Percentiles rank a stretch among this genome's conserved stretches.
phyloP scores from a whole-genome alignment of 2,113 vertebrate species.

The Grantiella picta region DNA sequence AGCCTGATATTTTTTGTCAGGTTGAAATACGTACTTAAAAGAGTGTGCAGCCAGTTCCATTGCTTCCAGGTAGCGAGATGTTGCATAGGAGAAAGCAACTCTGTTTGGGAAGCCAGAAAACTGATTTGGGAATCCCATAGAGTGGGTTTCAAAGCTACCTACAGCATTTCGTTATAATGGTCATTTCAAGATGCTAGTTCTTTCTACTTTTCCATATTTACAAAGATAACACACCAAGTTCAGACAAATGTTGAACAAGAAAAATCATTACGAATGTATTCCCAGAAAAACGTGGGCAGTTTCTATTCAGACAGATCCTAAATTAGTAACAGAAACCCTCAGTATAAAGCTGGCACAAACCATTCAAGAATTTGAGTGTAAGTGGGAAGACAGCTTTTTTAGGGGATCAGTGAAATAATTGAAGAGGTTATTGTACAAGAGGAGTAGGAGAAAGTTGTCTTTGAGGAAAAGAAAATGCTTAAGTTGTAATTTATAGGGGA shows the following conservation, averaged over 20 bases:
- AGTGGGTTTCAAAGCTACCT: neutral
- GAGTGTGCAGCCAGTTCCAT: neutral
- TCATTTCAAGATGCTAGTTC: neutral
- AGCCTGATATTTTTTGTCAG: neutral
- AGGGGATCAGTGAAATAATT: neutral
- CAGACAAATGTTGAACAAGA: neutral
- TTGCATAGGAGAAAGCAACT: neutral
- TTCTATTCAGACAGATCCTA: neutral
- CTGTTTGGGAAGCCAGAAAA: neutral
- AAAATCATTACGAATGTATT: neutral
- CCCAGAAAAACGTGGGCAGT: neutral
- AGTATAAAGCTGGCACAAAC: neutral
- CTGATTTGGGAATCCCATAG: neutral
- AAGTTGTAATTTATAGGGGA: neutral
- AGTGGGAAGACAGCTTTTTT: neutral
- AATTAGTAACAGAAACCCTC: neutral
- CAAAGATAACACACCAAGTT: neutral
- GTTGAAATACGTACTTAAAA: neutral
- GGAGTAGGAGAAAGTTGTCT: neutral
- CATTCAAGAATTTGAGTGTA: neutral
- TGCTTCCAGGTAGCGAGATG: neutral
- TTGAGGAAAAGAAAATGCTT: neutral
- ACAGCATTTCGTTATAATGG: rapidly evolving
- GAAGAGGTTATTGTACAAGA: neutral
- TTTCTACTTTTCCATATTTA: neutral